Evolutionary conservation across 2,888 invertebrate genomes (phyloP).

Genomic region (Pasiphila rectangulata): DNA sequence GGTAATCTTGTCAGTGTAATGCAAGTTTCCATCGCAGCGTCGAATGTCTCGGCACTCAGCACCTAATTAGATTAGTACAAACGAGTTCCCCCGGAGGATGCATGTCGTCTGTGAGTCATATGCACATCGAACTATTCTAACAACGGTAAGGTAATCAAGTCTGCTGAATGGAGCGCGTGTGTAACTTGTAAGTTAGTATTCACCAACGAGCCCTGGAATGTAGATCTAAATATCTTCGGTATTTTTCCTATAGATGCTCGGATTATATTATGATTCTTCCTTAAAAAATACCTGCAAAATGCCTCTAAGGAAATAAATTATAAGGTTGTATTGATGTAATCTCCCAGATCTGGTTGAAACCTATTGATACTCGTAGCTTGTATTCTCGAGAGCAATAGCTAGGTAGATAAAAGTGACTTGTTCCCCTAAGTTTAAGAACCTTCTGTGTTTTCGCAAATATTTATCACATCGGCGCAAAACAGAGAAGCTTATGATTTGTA

Average conservation of each 20-base stretch:
- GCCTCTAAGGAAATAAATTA: constrained; percentile 2
- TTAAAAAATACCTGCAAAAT: neutral
- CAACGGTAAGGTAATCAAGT: constrained; percentile 39
- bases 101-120: constrained; percentile 33
- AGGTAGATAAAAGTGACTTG: constrained; percentile 6
- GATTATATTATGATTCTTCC: no score
- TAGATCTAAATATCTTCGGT: neutral
- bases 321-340: constrained; percentile 1
- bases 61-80: constrained; percentile 62
- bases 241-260: no score
- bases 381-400: constrained; percentile 2
- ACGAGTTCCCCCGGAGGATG: constrained; percentile 42
- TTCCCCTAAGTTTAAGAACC: constrained; percentile 1
- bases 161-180: constrained; percentile 19
- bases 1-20: constrained; percentile 58
- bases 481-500: constrained; percentile 3
- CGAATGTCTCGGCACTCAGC: constrained; percentile 49
- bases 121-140: constrained; percentile 36
- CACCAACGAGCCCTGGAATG: constrained; percentile 2
- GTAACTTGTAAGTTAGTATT: constrained; percentile 21
- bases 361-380: neutral
- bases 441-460: constrained; percentile 7
- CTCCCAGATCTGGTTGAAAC: constrained; percentile 2
- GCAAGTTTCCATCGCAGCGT: constrained; percentile 60
- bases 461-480: constrained; percentile 2